phyloP scores from a whole-genome alignment of 2,888 invertebrate genomes.

The Yponomeuta plumbellus region DNA sequence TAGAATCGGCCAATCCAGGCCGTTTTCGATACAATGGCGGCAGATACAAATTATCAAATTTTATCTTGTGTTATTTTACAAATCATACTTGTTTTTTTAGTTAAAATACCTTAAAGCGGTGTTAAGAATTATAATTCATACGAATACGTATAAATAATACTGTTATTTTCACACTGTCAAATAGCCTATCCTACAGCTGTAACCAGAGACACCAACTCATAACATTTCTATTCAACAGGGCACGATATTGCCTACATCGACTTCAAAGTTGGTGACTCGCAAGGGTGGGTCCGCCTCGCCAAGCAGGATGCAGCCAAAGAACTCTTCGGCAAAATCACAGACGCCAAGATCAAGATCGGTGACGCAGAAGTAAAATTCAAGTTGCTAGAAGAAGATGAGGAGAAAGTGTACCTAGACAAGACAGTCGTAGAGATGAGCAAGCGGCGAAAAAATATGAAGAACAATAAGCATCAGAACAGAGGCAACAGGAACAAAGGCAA shows the following conservation, averaged over 20 bases:
- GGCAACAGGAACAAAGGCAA: constrained; percentile 40
- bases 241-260: constrained; percentile 84
- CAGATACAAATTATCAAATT: too few species aligned
- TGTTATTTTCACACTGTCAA: too few species aligned
- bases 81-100: too few species aligned
- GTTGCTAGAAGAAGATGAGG: constrained; percentile 83
- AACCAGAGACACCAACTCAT: too few species aligned
- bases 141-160: too few species aligned
- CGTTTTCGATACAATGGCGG: too few species aligned
- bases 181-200: too few species aligned
- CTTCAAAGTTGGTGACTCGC: constrained; percentile 82
- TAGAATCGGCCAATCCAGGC: too few species aligned
- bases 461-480: constrained; percentile 48
- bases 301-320: constrained; percentile 82
- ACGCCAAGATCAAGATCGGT: constrained; percentile 76
- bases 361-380: constrained; percentile 72
- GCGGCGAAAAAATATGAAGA: constrained; percentile 68
- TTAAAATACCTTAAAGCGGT: too few species aligned
- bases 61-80: too few species aligned
- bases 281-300: constrained; percentile 83
- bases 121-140: too few species aligned
- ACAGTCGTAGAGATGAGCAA: constrained; percentile 78
- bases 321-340: constrained; percentile 78
- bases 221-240: constrained; percentile 35
- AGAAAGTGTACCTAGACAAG: constrained; percentile 79